These are phyloP conservation scores for Drosophila robusta DNA, from an alignment of 2,888 invertebrate species.

Conservation along the genomic window DNA sequence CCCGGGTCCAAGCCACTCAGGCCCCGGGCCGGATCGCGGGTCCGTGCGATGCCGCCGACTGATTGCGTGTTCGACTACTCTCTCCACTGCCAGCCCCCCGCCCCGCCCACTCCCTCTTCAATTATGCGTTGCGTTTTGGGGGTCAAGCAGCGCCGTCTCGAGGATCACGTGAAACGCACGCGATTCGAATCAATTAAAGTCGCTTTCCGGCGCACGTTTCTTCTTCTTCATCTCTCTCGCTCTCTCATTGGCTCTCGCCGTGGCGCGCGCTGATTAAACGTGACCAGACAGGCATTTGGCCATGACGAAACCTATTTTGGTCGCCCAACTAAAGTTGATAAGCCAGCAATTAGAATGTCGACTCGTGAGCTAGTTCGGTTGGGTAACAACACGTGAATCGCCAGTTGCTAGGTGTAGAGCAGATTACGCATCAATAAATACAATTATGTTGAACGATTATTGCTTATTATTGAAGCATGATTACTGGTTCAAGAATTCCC, in stretches of 20 bases:
- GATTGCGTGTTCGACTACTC: slow-evolving; percentile 10
- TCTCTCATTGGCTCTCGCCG: no score
- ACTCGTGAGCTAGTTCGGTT: slow-evolving; percentile 3
- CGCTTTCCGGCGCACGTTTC: slow-evolving; percentile 18
- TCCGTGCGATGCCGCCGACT: background rate
- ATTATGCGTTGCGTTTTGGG: slow-evolving; percentile 6
- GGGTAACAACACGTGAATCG: slow-evolving; percentile 21
- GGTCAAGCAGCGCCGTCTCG: slow-evolving; percentile 3
- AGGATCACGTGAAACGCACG: slow-evolving; percentile 54
- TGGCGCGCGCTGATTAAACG: slow-evolving; percentile 30
- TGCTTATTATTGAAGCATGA: no score
- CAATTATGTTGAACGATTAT: no score
- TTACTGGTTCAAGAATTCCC: no score
- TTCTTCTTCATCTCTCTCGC: background rate
- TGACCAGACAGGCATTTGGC: slow-evolving; percentile 32
- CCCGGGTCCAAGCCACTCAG: slow-evolving; percentile 36
- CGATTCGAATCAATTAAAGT: slow-evolving; percentile 32
- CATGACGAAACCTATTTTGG: slow-evolving; percentile 32
- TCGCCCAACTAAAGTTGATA: slow-evolving; percentile 12
- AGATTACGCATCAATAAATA: no score
- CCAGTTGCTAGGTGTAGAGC: background rate
- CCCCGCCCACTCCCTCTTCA: background rate
- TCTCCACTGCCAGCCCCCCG: no score
- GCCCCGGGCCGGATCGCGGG: slow-evolving; percentile 13
- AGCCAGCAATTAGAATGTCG: background rate